These are phyloP conservation scores for Myioborus miniatus DNA, from an alignment of 2,797 vertebrate species.

Conservation along the genomic window DNA sequence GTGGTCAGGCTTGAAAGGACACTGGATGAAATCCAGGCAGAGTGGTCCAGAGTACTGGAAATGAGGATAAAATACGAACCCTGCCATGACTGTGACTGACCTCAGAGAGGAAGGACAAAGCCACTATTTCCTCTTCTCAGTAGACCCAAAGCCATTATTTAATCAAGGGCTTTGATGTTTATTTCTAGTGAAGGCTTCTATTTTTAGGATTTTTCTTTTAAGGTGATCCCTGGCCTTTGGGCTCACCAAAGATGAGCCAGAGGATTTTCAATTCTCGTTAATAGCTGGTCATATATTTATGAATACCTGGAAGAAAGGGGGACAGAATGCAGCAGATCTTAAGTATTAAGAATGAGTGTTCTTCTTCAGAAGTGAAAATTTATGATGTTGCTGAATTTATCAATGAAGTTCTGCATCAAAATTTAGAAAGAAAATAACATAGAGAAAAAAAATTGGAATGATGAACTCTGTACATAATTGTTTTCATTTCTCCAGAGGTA, in stretches of 20 bases:
- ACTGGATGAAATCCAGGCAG: not conserved
- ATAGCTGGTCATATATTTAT: not conserved
- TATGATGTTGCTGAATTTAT: not conserved
- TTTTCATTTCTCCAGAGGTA: not conserved
- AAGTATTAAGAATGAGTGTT: not conserved
- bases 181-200: not conserved
- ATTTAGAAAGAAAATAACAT: not conserved
- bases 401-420: not conserved
- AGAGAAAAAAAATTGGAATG: not conserved
- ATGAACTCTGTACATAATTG: not conserved
- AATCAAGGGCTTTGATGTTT: not conserved
- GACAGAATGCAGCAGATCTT: not conserved
- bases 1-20: constrained; percentile 17
- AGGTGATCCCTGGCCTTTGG: not conserved
- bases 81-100: not conserved
- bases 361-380: not conserved
- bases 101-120: not conserved
- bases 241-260: not conserved
- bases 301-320: not conserved
- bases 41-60: constrained; percentile 11
- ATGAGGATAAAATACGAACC: not conserved
- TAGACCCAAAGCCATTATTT: not conserved
- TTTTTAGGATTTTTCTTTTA: not conserved
- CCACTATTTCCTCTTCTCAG: not conserved
- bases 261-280: not conserved